Evolutionary conservation across 2,113 vertebrate genomes (phyloP).

Genomic region (Theristicus caerulescens): DNA sequence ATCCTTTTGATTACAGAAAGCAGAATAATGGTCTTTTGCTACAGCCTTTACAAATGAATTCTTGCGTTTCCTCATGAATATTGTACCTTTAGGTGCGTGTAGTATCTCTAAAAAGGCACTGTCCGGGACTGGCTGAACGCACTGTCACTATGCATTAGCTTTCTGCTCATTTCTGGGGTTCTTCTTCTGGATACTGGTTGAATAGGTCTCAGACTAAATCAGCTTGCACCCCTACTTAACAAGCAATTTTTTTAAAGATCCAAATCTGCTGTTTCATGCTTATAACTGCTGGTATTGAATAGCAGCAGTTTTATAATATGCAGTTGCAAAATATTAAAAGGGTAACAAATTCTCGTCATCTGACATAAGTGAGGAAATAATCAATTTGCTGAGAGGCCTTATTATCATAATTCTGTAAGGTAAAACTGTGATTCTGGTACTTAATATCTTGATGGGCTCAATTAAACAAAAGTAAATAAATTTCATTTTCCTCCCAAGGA

Average conservation of each 20-base stretch:
- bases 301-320: not conserved
- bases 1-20: not conserved
- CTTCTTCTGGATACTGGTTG: not conserved
- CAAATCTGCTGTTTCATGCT: not conserved
- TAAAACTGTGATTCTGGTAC: slow-evolving; percentile 27
- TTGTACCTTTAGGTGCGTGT: not conserved
- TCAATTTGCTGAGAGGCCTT: slow-evolving; percentile 52
- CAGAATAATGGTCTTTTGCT: not conserved
- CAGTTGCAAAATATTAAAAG: not conserved
- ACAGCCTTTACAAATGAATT: not conserved
- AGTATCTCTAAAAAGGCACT: not conserved
- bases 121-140: not conserved
- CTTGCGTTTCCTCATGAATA: not conserved
- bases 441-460: slow-evolving; percentile 47
- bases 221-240: not conserved
- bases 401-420: slow-evolving; percentile 63
- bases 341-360: slow-evolving; percentile 29
- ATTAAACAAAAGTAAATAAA: slow-evolving; percentile 65
- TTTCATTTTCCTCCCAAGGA: slow-evolving; percentile 19
- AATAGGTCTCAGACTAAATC: not conserved
- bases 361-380: slow-evolving; percentile 61
- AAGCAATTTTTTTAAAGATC: not conserved
- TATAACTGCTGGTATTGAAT: not conserved
- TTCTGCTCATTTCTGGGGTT: not conserved
- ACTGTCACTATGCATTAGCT: not conserved